A percentile compares a stretch with the other conserved stretches of the same genome.
Conservation (phyloP, 1,140 invertebrate species). For the Melanaphis sacchari region DNA sequence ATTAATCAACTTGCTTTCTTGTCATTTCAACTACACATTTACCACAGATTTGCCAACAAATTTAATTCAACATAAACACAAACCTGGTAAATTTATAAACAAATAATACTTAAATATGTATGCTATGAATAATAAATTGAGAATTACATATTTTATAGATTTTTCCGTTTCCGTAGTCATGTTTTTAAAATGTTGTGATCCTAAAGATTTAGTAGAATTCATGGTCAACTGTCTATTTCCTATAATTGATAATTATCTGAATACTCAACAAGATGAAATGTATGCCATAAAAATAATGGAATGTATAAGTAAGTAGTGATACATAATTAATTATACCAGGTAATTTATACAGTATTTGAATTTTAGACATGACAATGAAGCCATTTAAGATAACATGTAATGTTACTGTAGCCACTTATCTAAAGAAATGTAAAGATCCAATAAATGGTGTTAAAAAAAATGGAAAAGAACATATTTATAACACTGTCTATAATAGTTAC, state of each 20-base stretch:
- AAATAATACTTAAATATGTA: neutral
- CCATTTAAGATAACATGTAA: constrained; percentile 39
- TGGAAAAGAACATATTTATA: constrained; percentile 47
- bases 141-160: neutral
- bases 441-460: neutral
- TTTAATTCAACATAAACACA: constrained; percentile 40
- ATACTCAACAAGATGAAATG: constrained; percentile 34
- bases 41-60: neutral
- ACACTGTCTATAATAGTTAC: neutral
- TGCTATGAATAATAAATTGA: neutral
- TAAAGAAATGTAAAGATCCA: constrained; percentile 30
- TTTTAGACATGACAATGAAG: constrained; percentile 12
- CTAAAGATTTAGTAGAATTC: constrained; percentile 38
- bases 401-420: constrained; percentile 11
- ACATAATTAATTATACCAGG: neutral
- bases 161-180: constrained; percentile 32
- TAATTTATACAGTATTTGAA: neutral
- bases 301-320: constrained; percentile 19
- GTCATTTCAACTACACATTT: constrained; percentile 44
- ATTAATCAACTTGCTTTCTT: constrained; percentile 46
- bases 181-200: constrained; percentile 46
- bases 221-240: constrained; percentile 24
- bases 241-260: constrained; percentile 42
- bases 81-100: constrained; percentile 11
- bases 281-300: constrained; percentile 22